A percentile compares a stretch with the other conserved stretches of the same genome.
These are phyloP conservation scores for Bombus haemorrhoidalis DNA, from an alignment of 1,140 invertebrate species.

Conservation along the genomic window DNA sequence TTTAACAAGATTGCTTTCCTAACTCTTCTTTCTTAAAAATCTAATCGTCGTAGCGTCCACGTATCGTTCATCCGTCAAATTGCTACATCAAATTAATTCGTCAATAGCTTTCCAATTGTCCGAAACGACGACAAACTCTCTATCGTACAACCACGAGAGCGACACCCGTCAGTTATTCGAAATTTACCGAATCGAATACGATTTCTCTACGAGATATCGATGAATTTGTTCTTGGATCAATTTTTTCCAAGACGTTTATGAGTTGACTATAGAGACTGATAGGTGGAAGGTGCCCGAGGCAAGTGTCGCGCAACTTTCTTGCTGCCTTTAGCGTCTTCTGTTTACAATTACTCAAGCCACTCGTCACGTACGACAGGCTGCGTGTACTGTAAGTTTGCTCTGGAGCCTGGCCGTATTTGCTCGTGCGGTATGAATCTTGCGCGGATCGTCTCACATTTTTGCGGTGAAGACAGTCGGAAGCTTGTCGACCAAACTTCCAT, in stretches of 20 bases:
- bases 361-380: conserved; percentile 57
- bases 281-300: conserved; percentile 35
- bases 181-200: too few species aligned
- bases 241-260: conserved; percentile 47
- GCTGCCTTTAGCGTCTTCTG: conserved; percentile 37
- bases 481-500: not conserved
- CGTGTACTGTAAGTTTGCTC: conserved; percentile 55
- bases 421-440: conserved; percentile 42
- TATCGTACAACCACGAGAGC: too few species aligned
- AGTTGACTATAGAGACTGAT: conserved; percentile 23
- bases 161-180: too few species aligned
- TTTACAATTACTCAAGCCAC: conserved; percentile 65
- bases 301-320: not conserved
- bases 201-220: too few species aligned
- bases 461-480: conserved; percentile 35
- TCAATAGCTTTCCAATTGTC: not conserved
- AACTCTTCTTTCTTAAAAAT: not conserved
- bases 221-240: not conserved
- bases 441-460: conserved; percentile 22
- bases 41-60: not conserved
- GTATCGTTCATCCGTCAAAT: not conserved
- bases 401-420: conserved; percentile 53
- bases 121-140: too few species aligned
- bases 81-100: not conserved
- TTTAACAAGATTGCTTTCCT: too few species aligned